Conservation (phyloP, 2,888 invertebrate genomes). For the Tupiocoris notatus region DNA sequence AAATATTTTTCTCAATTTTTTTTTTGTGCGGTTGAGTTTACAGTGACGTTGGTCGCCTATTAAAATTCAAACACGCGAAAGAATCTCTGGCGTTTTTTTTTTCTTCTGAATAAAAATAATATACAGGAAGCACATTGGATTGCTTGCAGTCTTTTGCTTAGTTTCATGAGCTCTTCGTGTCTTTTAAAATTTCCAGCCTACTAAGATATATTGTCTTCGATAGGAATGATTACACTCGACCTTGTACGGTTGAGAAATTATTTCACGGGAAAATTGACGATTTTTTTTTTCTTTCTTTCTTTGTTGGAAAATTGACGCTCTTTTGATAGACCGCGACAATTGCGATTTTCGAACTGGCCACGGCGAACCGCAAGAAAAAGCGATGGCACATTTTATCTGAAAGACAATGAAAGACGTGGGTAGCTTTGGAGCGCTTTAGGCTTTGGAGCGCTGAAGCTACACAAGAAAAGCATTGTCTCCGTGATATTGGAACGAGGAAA, state of each 20-base stretch:
- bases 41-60: neutral
- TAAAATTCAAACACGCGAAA: neutral
- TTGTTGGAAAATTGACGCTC: too few relatives aligned
- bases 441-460: neutral
- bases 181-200: neutral
- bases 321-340: too few relatives aligned
- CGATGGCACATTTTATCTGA: conserved; percentile 24
- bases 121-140: neutral
- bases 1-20: neutral
- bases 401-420: conserved; percentile 28
- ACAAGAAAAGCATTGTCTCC: neutral
- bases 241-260: too few relatives aligned
- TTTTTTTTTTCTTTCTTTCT: too few relatives aligned
- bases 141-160: neutral
- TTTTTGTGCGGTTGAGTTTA: neutral
- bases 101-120: neutral
- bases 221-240: too few relatives aligned
- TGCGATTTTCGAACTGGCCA: too few relatives aligned
- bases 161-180: neutral
- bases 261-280: too few relatives aligned
- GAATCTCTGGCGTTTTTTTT: neutral
- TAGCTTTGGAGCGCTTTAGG: conserved; percentile 14
- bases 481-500: too few relatives aligned
- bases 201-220: neutral
- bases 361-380: too few relatives aligned